Evolutionary conservation across 2,888 invertebrate species (phyloP).

Genomic region (Helobdella robusta): DNA sequence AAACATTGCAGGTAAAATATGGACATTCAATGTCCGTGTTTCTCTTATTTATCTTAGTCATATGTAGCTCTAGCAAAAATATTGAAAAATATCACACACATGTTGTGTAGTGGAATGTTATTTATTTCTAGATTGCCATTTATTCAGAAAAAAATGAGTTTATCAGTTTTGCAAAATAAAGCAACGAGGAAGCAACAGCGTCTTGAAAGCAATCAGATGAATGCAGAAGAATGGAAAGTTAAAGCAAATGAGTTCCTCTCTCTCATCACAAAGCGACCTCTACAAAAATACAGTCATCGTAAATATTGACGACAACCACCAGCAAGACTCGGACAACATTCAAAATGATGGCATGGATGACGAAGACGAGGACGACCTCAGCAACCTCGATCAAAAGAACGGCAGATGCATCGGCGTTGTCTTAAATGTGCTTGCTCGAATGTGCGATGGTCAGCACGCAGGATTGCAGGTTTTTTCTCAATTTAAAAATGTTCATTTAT

Average conservation of each 20-base stretch:
- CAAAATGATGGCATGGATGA: too few species aligned
- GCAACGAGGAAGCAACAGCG: slow-evolving; percentile 30
- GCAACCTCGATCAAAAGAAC: slow-evolving; percentile 43
- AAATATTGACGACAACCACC: too few species aligned
- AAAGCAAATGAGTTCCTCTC: too few species aligned
- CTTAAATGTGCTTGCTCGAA: slow-evolving; percentile 47
- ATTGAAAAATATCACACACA: too few species aligned
- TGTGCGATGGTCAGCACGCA: slow-evolving; percentile 50
- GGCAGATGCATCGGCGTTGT: slow-evolving; percentile 50
- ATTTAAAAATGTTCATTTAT: neutral
- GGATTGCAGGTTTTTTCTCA: slow-evolving; percentile 43
- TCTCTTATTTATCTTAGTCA: neutral
- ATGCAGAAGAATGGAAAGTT: too few species aligned
- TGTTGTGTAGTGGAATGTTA: neutral
- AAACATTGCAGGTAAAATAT: slow-evolving; percentile 42
- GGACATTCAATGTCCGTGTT: neutral
- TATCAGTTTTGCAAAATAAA: slow-evolving; percentile 35
- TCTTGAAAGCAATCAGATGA: too few species aligned
- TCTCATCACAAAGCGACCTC: too few species aligned
- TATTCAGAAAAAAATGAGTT: slow-evolving; percentile 33
- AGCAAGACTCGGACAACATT: too few species aligned
- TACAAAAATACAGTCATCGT: too few species aligned
- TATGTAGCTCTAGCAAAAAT: neutral
- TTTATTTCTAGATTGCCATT: neutral
- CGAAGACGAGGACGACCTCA: slow-evolving; percentile 34